Percentiles rank a stretch among this genome's conserved stretches.
phyloP scores from a whole-genome alignment of 2,888 invertebrate genomes.

The Pollenia amentaria region DNA sequence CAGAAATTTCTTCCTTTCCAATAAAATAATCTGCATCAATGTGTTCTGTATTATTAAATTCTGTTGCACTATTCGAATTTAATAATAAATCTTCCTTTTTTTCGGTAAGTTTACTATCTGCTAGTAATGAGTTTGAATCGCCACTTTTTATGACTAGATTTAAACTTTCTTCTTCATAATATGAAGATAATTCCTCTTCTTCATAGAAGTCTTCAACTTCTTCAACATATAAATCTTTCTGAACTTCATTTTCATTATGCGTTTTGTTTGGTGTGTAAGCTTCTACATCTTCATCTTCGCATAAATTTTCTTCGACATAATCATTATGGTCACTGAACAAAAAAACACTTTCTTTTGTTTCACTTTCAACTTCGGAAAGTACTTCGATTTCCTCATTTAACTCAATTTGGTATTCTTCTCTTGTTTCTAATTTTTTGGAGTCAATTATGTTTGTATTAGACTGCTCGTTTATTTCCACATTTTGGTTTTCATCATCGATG shows the following conservation, averaged over 20 bases:
- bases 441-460: neutral
- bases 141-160: neutral
- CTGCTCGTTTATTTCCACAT: neutral
- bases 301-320: neutral
- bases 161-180: neutral
- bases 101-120: neutral
- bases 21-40: neutral
- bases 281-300: neutral
- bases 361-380: neutral
- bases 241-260: neutral
- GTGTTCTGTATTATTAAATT: neutral
- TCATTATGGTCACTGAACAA: neutral
- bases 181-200: too few relatives aligned
- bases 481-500: neutral
- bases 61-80: neutral
- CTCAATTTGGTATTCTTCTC: neutral
- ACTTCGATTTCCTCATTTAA: neutral
- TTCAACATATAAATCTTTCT: too few relatives aligned
- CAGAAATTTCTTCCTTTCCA: constrained; percentile 17
- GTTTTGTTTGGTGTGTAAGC: neutral
- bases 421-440: neutral
- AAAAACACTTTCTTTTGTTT: neutral
- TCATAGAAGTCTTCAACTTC: neutral
- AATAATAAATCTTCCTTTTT: neutral
- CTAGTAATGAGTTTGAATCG: neutral